Percentiles rank a stretch among this genome's conserved stretches.
phyloP scores from a whole-genome alignment of 2,113 vertebrate species.

The Stigmatopora argus region DNA sequence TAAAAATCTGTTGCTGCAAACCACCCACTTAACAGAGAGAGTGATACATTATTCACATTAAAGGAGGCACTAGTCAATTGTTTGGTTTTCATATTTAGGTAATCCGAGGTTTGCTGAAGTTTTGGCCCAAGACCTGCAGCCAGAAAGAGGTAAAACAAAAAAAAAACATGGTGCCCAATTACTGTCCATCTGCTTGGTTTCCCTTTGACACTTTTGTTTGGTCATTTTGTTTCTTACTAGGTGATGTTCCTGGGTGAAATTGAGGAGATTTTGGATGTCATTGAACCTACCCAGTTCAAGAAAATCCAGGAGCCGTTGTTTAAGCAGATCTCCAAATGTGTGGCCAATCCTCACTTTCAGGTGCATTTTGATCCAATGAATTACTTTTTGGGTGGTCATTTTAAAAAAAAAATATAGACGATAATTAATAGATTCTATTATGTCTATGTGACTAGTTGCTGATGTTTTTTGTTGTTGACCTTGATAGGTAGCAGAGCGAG shows the following conservation, averaged over 20 bases:
- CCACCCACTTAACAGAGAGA: slow-evolving; percentile 25
- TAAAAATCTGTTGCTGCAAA: slow-evolving; percentile 19
- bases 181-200: not conserved
- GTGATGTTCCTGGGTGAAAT: slow-evolving; percentile 99
- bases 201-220: not conserved
- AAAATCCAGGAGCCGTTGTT: slow-evolving; percentile 96
- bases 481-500: slow-evolving; percentile 89
- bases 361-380: slow-evolving; percentile 29
- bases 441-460: not conserved
- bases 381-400: not conserved
- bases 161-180: not conserved
- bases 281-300: slow-evolving; percentile 96
- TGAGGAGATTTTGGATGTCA: slow-evolving; percentile 97
- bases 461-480: not conserved
- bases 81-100: slow-evolving; percentile 69
- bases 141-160: slow-evolving; percentile 84
- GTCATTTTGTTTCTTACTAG: slow-evolving; percentile 58
- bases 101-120: slow-evolving; percentile 91
- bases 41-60: not conserved
- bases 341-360: slow-evolving; percentile 97
- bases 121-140: slow-evolving; percentile 97
- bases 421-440: not conserved
- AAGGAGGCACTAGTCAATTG: slow-evolving; percentile 13
- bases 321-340: slow-evolving; percentile 94
- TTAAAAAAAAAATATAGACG: not conserved